These are phyloP conservation scores for Ianthella basta DNA, from an alignment of 37 sponge, comb jelly and placozoan genomes.

Conservation along the genomic window DNA sequence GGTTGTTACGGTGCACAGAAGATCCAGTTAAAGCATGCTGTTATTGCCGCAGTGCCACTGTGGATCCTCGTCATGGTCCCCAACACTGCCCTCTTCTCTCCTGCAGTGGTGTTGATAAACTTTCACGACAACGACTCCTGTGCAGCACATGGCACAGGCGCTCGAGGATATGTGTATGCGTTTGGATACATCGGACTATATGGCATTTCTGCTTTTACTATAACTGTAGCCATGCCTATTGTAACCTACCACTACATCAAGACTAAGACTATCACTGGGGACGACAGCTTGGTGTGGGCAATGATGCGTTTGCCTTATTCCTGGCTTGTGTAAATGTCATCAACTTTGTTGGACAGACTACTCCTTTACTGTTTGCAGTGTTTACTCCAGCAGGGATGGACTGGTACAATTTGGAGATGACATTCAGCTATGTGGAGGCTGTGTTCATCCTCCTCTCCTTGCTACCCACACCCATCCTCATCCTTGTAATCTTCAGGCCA, in stretches of 20 bases:
- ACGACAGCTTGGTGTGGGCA: background rate
- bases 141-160: background rate
- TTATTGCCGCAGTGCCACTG: background rate
- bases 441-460: background rate
- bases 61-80: background rate
- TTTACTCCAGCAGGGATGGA: background rate
- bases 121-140: background rate
- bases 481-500: background rate
- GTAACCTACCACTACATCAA: background rate
- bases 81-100: background rate
- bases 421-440: background rate
- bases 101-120: background rate
- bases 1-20: no score
- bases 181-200: background rate
- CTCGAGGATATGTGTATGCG: background rate
- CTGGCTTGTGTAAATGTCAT: background rate
- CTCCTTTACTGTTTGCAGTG: background rate
- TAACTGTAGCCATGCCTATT: background rate
- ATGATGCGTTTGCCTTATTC: background rate
- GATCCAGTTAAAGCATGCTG: no score
- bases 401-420: background rate
- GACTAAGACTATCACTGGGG: slow-evolving; percentile 1
- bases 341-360: background rate
- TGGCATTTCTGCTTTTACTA: background rate
- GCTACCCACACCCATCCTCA: background rate